Base-by-base conservation (phyloP, 2,797 vertebrate species). In the Mormyrus proboscirostris region DNA sequence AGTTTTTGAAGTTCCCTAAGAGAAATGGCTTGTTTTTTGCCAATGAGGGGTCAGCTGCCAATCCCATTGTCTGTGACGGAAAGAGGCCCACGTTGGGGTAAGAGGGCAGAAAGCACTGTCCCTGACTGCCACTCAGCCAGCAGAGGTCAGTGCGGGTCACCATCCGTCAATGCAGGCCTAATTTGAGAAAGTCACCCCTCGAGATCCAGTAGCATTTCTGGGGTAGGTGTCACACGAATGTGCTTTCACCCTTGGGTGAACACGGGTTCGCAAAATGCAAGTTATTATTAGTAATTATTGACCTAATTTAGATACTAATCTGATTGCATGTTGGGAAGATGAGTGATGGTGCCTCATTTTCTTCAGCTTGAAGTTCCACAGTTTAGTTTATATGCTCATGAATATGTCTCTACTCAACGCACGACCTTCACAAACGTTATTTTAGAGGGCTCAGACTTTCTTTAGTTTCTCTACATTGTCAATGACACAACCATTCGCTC, bases 81-180 rank as follows among this genome's bases (percentile, higher is more conserved):
- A 19, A 87, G 85, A 38, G 51, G 53, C 85, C 51, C 85, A 1
- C 19, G 51, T 19, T 55, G 9, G 29, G 33, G 12, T 41, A n/a
- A n/a, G 51, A 14, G 50, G 25, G 3, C 29, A 87, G 59, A 57
- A 55, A 87, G 7, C 10, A 87, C 50, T 25, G 79, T 84, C 9
- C 49, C 82, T 84, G 73, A 41, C 73, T 44, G 73, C 73, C 73
- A 69, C 65, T 69, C 33, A 90, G 89, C 5, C 89, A 93, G 92
- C 92, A 82, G 92, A 92, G 93, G 91, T 94, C 90, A 95, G 84
- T 79, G 92, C 91, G 55, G 82, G 87, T 88, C 87, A 90, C 88
- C 90, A 88, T 33, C 6, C 88, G 59, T 76, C 88, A 87, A 73
- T 87, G 10, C 89, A 85, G 9, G 55, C 86, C 87, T 88, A 91